These are phyloP conservation scores for Amphiprion percula DNA, from an alignment of 2,113 vertebrate genomes.

Conservation along the genomic window DNA sequence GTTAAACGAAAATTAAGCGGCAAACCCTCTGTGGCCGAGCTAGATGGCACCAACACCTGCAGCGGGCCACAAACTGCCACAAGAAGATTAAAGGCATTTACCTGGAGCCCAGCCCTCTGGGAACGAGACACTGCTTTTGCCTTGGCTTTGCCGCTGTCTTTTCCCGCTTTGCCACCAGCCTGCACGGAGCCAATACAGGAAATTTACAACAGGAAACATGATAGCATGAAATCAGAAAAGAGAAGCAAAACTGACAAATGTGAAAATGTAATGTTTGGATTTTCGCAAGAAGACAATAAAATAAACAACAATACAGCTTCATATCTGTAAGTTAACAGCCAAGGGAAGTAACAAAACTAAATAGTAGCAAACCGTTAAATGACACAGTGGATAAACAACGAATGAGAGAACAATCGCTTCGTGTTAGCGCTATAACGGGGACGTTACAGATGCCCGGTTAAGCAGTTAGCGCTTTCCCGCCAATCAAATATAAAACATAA, in stretches of 20 bases:
- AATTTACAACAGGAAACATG: background rate
- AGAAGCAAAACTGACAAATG: background rate
- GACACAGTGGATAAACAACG: background rate
- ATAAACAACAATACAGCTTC: too few relatives aligned
- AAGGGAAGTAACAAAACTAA: too few relatives aligned
- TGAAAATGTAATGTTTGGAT: background rate
- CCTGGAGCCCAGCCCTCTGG: constrained; percentile 97
- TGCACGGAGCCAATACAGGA: constrained; percentile 56
- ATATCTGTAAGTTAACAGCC: background rate
- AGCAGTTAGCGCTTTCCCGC: constrained; percentile 67
- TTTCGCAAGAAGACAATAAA: too few relatives aligned
- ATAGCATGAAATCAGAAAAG: background rate
- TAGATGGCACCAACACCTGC: background rate
- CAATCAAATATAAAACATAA: constrained; percentile 45
- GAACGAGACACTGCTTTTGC: constrained; percentile 98
- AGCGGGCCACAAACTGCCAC: constrained; percentile 9
- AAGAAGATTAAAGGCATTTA: constrained; percentile 60
- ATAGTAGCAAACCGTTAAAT: too few relatives aligned
- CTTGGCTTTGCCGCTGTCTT: constrained; percentile 99
- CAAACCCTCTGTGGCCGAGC: background rate
- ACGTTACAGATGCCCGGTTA: constrained; percentile 1
- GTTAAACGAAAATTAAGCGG: background rate
- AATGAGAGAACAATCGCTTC: background rate
- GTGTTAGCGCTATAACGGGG: too few relatives aligned
- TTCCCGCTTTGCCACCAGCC: constrained; percentile 98